Conservation (phyloP, 1,140 invertebrate genomes). For the Maconellicoccus hirsutus region DNA sequence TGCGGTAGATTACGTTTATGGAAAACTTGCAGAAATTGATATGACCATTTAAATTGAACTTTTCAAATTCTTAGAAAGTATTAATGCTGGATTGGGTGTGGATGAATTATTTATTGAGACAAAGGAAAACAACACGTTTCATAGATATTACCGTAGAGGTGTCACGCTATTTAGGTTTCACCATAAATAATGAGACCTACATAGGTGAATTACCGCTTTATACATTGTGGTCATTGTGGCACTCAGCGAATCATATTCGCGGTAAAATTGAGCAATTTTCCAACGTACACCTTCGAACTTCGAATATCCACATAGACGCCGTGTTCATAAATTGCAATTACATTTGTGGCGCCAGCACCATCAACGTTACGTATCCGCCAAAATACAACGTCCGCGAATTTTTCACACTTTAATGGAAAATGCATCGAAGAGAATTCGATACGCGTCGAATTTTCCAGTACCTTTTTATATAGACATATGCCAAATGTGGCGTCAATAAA, state of each 20-base stretch:
- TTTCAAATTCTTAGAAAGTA: no score
- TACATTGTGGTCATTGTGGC: background rate
- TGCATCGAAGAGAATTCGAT: background rate
- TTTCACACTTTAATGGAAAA: slow-evolving; percentile 9
- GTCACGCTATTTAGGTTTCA: background rate
- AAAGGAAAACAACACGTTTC: no score
- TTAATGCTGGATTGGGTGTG: no score
- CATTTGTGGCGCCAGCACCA: background rate
- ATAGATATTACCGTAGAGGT: background rate
- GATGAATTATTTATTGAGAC: no score
- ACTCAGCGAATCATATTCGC: background rate
- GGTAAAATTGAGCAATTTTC: background rate
- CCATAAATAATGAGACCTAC: background rate
- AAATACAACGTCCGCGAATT: background rate
- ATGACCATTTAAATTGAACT: no score
- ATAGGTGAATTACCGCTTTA: background rate
- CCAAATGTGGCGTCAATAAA: no score
- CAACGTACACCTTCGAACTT: background rate
- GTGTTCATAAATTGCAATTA: background rate
- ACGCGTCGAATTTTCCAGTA: background rate
- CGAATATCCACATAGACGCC: background rate
- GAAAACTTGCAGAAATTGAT: no score
- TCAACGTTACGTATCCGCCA: background rate
- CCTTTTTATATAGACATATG: background rate
- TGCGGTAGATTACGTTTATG: background rate